Evolutionary conservation across 2,113 vertebrate genomes (phyloP).

Genomic region (Chaetorhynchus papuensis): DNA sequence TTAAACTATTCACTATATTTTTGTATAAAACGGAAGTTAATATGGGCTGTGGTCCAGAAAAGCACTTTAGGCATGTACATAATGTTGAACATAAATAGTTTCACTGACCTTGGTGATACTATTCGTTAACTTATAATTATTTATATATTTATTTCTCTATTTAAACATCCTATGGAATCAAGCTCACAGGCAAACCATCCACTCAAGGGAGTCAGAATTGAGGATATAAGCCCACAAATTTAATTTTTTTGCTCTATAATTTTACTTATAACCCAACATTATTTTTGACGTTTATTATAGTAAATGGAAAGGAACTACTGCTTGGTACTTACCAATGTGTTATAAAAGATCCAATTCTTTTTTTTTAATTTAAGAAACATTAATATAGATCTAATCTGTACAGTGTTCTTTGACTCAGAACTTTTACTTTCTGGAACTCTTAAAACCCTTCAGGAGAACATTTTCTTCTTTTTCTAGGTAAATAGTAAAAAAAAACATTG

Average conservation of each 20-base stretch:
- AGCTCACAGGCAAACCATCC: neutral
- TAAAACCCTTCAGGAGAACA: neutral
- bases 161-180: neutral
- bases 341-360: neutral
- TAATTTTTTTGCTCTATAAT: neutral
- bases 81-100: conserved; percentile 35
- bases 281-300: neutral
- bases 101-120: neutral
- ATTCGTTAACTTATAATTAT: conserved; percentile 33
- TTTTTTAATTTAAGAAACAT: neutral
- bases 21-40: conserved; percentile 20
- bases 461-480: neutral
- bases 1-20: conserved; percentile 24
- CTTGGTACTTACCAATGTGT: neutral
- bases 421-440: neutral
- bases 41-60: conserved; percentile 48
- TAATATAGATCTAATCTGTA: neutral
- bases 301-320: neutral
- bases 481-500: neutral
- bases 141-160: conserved; percentile 13
- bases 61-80: conserved; percentile 43
- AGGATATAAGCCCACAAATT: neutral
- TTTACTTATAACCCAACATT: neutral
- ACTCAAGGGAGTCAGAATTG: neutral
- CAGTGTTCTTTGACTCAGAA: neutral